These are phyloP conservation scores for Prinia subflava DNA, from an alignment of 2,113 vertebrate genomes.

Conservation along the genomic window DNA sequence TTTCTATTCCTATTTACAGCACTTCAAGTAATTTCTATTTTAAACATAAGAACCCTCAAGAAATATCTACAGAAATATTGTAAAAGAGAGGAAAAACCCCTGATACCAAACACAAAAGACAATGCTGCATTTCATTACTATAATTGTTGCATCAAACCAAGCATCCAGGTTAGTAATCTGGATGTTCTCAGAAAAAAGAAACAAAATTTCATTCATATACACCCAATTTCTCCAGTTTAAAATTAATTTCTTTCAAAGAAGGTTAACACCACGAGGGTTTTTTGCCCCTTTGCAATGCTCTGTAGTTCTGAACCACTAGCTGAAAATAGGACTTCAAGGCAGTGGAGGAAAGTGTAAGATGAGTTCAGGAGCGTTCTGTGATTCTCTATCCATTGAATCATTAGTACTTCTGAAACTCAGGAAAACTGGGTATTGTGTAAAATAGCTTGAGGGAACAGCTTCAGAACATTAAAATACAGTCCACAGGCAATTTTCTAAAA, in stretches of 20 bases:
- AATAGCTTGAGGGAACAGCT: slow-evolving; percentile 44
- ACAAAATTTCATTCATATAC: neutral
- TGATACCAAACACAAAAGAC: neutral
- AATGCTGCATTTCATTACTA: neutral
- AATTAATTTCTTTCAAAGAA: neutral
- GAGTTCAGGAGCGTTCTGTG: slow-evolving; percentile 26
- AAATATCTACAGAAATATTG: neutral
- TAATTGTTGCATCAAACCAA: neutral
- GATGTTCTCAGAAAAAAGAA: neutral
- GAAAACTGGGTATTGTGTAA: slow-evolving; percentile 47
- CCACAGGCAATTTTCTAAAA: slow-evolving; percentile 38
- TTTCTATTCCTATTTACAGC: neutral
- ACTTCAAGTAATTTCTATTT: neutral
- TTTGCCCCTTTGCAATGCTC: neutral
- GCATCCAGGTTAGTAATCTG: neutral
- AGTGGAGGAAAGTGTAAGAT: neutral
- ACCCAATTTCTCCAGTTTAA: neutral
- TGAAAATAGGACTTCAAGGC: slow-evolving; percentile 37
- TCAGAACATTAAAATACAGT: slow-evolving; percentile 49
- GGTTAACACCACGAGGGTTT: neutral
- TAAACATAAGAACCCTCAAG: neutral
- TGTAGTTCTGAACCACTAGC: neutral
- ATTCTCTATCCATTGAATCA: slow-evolving; percentile 28
- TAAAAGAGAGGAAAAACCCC: neutral
- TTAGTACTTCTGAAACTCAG: slow-evolving; percentile 40